Percentiles rank a stretch among this genome's conserved stretches.
phyloP scores from a whole-genome alignment of 1,140 invertebrate species.

The Polypedilum vanderplanki region DNA sequence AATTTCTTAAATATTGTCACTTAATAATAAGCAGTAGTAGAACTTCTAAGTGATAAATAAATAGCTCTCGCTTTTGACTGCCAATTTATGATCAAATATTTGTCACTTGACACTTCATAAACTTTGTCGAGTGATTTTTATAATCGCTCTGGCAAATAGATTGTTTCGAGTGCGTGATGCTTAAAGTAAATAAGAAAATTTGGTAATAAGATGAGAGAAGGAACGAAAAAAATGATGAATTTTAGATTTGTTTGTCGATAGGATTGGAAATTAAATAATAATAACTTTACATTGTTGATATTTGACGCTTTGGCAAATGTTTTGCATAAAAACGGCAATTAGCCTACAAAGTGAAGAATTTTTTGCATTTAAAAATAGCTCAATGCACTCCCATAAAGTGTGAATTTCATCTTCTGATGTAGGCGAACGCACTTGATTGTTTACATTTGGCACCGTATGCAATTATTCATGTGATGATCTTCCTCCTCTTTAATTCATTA shows the following conservation, averaged over 20 bases:
- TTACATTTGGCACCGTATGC: slow-evolving; percentile 26
- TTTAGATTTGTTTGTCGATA: too few species aligned
- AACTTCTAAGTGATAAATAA: slow-evolving; percentile 22
- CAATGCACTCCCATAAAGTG: neutral
- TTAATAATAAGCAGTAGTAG: neutral
- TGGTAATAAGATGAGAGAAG: neutral
- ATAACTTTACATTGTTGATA: too few species aligned
- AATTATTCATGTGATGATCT: slow-evolving; percentile 19
- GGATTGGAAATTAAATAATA: too few species aligned
- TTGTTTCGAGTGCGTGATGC: neutral
- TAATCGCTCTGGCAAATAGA: slow-evolving; percentile 21
- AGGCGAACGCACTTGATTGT: slow-evolving; percentile 14
- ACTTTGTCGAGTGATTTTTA: neutral
- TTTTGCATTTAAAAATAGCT: too few species aligned
- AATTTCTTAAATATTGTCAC: neutral
- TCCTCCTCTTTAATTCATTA: neutral
- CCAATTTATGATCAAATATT: slow-evolving; percentile 12
- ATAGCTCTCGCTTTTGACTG: slow-evolving; percentile 6
- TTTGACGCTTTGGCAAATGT: too few species aligned
- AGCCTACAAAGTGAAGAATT: too few species aligned
- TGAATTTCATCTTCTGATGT: neutral
- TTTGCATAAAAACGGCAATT: too few species aligned
- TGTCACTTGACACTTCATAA: slow-evolving; percentile 22
- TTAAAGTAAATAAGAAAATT: neutral
- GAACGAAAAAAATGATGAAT: too few species aligned